Evolutionary conservation across 1,140 invertebrate species (phyloP).

Genomic region (Zaprionus kolodkinae): DNA sequence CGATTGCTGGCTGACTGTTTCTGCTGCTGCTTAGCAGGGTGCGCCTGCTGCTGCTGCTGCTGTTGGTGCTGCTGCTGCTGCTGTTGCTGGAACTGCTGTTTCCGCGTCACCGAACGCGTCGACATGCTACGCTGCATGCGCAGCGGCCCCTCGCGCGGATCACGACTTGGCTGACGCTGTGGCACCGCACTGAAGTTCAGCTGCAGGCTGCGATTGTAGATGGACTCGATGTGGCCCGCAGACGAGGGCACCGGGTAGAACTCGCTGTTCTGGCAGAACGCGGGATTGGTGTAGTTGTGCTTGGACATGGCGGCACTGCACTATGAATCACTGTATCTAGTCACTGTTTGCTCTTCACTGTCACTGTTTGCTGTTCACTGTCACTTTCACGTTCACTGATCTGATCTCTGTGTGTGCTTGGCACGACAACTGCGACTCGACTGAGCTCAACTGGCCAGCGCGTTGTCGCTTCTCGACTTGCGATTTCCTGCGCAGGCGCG

Average conservation of each 20-base stretch:
- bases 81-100: conserved; percentile 57
- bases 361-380: neutral
- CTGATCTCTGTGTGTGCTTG: conserved; percentile 37
- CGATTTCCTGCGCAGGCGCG: conserved; percentile 75
- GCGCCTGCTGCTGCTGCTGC: conserved; percentile 28
- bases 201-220: conserved; percentile 79
- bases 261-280: conserved; percentile 91
- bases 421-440: conserved; percentile 63
- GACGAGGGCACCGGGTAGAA: conserved; percentile 83
- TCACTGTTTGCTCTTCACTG: neutral
- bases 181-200: conserved; percentile 79
- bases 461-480: conserved; percentile 61
- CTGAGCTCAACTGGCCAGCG: conserved; percentile 47
- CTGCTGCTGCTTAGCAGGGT: conserved; percentile 42
- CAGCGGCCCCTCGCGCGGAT: conserved; percentile 80
- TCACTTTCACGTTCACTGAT: conserved; percentile 24
- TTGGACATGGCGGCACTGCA: conserved; percentile 74
- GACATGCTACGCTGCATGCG: conserved; percentile 83
- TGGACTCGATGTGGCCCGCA: conserved; percentile 67
- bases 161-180: conserved; percentile 57
- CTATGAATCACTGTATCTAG: neutral
- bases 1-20: conserved; percentile 65
- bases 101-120: conserved; percentile 77
- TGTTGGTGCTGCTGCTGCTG: conserved; percentile 53
- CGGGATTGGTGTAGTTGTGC: conserved; percentile 90